phyloP scores from a whole-genome alignment of 2,797 vertebrate species.

The Iguana delicatissima region DNA sequence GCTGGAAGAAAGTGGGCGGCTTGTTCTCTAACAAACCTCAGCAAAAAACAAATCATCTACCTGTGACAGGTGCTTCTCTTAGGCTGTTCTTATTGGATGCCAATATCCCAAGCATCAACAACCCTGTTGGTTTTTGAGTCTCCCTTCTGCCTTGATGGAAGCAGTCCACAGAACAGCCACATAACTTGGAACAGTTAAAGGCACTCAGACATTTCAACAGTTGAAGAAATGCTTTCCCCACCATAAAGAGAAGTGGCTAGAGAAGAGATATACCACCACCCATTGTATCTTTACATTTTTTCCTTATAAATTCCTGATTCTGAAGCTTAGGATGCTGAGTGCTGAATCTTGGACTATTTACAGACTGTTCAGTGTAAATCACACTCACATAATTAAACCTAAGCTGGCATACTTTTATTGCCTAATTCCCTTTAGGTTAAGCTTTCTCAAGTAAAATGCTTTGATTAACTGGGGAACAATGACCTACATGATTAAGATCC shows the following conservation, averaged over 20 bases:
- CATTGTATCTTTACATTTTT: neutral
- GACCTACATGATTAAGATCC: neutral
- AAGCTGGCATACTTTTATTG: neutral
- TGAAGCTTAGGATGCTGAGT: neutral
- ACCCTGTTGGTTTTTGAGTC: neutral
- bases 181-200: neutral
- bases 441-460: slow-evolving; percentile 1
- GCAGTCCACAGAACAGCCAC: neutral
- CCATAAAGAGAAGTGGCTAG: neutral
- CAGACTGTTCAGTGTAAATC: neutral
- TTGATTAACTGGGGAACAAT: neutral
- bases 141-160: neutral
- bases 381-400: neutral
- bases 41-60: neutral
- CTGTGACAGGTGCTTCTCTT: neutral
- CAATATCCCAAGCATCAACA: neutral
- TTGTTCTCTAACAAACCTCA: neutral
- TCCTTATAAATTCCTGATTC: neutral
- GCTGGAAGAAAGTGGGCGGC: no score
- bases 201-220: neutral
- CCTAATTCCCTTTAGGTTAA: slow-evolving; percentile 14
- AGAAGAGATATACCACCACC: no score
- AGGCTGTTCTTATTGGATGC: neutral
- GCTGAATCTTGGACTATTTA: slow-evolving; percentile 18
- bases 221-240: neutral